phyloP scores from a whole-genome alignment of 2,797 vertebrate genomes.

The Cossypha dichroa region DNA sequence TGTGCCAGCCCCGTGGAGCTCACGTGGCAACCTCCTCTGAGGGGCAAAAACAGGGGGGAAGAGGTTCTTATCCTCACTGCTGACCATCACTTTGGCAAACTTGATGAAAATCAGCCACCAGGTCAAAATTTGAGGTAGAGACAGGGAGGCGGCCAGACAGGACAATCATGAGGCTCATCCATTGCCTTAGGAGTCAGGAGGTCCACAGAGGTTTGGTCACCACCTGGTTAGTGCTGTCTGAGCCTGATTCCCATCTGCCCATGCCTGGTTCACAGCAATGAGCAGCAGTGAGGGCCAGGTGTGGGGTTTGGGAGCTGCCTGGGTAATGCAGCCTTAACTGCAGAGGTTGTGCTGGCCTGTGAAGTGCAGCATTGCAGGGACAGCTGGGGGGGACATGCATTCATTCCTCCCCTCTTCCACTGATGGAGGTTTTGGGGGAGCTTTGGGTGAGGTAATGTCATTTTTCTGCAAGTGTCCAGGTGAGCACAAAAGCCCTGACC shows the following conservation, averaged over 20 bases:
- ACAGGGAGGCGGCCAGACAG: not conserved
- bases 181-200: not conserved
- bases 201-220: not conserved
- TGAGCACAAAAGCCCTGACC: not conserved
- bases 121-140: not conserved
- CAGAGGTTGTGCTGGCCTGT: not conserved
- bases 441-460: not conserved
- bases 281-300: not conserved
- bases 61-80: not conserved
- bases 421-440: not conserved
- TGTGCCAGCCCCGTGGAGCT: not conserved
- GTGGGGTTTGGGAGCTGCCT: not conserved
- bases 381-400: rapidly evolving
- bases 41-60: not conserved
- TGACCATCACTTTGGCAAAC: not conserved
- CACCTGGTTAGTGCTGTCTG: not conserved
- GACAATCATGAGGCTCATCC: rapidly evolving
- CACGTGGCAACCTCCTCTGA: not conserved
- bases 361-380: not conserved
- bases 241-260: not conserved
- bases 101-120: not conserved
- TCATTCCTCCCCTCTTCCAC: not conserved
- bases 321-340: not conserved
- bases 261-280: rapidly evolving
- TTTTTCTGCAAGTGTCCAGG: not conserved